Percentiles rank a stretch among this genome's conserved stretches.
Conservation (phyloP, 2,888 invertebrate genomes). For the Polymixis flavicincta region DNA sequence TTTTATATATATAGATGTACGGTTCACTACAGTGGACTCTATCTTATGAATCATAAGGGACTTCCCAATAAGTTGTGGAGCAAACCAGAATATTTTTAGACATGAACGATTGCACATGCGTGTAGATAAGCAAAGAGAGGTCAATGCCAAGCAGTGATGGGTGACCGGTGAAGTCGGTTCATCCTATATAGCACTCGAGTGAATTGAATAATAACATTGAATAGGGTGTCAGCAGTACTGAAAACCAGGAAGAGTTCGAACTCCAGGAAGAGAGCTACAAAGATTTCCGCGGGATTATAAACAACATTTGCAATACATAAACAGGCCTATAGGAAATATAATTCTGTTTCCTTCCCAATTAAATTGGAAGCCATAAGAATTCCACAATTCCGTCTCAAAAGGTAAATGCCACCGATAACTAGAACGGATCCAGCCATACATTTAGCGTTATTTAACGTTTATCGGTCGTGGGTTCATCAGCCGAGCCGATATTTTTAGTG, state of each 20-base stretch:
- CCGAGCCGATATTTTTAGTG: constrained; percentile 79
- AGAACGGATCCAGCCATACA: constrained; percentile 55
- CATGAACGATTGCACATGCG: background rate
- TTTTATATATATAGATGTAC: background rate
- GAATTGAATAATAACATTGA: background rate
- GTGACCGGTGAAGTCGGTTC: too few species aligned
- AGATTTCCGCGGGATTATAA: background rate
- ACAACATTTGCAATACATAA: background rate
- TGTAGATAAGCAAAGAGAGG: too few species aligned
- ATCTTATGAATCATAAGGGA: background rate
- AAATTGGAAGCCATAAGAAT: constrained; percentile 29
- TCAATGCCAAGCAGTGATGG: background rate
- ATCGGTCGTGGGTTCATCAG: constrained; percentile 71
- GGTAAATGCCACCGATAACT: constrained; percentile 43
- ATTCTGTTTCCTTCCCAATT: constrained; percentile 19
- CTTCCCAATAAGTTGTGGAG: background rate
- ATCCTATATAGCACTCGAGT: background rate
- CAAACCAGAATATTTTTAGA: background rate
- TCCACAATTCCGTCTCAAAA: constrained; percentile 22
- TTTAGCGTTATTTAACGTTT: constrained; percentile 56
- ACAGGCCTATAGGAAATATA: background rate
- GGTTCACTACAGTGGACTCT: background rate
- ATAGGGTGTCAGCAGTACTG: background rate
- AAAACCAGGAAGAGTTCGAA: background rate
- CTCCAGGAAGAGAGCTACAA: background rate